These are phyloP conservation scores for Nilaparvata lugens DNA, from an alignment of 1,140 invertebrate genomes.

Conservation along the genomic window DNA sequence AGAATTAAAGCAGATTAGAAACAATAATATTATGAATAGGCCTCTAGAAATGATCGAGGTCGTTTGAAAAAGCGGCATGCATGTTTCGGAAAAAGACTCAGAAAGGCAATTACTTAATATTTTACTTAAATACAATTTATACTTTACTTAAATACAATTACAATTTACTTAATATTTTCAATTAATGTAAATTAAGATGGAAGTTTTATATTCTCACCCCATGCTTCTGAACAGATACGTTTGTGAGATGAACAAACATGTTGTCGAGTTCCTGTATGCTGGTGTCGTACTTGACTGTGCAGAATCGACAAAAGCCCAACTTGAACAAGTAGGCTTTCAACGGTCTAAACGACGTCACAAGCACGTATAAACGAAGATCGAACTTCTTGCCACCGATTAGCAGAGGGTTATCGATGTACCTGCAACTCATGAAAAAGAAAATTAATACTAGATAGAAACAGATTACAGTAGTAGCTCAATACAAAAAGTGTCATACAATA, in stretches of 20 bases:
- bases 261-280: conserved; percentile 67
- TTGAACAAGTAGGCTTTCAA: conserved; percentile 66
- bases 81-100: too few species aligned
- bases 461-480: not conserved
- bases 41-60: too few species aligned
- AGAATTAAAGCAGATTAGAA: too few species aligned
- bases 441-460: not conserved
- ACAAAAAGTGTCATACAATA: too few species aligned
- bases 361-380: conserved; percentile 73
- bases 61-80: too few species aligned
- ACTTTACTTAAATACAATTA: too few species aligned
- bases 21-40: too few species aligned
- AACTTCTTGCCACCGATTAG: conserved; percentile 86
- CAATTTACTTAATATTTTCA: too few species aligned
- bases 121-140: too few species aligned
- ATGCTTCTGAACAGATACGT: conserved; percentile 81
- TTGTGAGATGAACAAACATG: conserved; percentile 81
- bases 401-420: conserved; percentile 75
- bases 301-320: conserved; percentile 77
- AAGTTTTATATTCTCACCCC: conserved; percentile 45
- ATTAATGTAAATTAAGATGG: not conserved
- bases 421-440: conserved; percentile 36
- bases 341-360: conserved; percentile 79
- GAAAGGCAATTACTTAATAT: too few species aligned
- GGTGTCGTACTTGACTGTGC: conserved; percentile 66